A percentile compares a stretch with the other conserved stretches of the same genome.
Conservation (phyloP, 2,888 invertebrate species). For the Galeopsomyia nigrocyanea region DNA sequence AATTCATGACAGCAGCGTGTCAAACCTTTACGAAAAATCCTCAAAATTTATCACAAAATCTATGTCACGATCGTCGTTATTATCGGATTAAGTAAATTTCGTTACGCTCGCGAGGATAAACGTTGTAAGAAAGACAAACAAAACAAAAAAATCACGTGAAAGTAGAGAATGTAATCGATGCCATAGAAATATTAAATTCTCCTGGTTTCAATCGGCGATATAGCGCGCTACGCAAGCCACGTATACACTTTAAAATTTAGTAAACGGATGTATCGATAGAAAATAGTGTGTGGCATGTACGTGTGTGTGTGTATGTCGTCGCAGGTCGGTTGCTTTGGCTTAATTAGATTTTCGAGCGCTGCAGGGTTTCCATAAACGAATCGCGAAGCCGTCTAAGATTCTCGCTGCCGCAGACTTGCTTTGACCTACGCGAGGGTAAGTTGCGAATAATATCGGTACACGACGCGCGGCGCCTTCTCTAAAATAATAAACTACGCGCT, state of each 20-base stretch:
- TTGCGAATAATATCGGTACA: conserved; percentile 21
- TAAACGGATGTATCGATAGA: conserved; percentile 26
- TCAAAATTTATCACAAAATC: no score
- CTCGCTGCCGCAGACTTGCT: conserved; percentile 58
- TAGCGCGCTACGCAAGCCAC: background rate
- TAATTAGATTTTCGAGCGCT: conserved; percentile 62
- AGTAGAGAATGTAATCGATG: background rate
- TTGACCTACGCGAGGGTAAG: conserved; percentile 62
- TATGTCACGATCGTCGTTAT: no score
- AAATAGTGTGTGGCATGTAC: no score
- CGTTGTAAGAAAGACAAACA: no score
- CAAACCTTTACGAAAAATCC: no score
- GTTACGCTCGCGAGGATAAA: no score
- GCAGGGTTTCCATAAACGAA: conserved; percentile 64
- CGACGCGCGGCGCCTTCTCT: no score
- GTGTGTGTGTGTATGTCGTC: conserved; percentile 49
- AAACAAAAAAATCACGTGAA: no score
- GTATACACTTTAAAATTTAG: conserved; percentile 12
- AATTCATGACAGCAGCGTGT: no score
- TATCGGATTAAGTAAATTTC: no score
- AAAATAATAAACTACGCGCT: no score
- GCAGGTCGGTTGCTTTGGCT: conserved; percentile 53
- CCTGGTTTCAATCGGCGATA: conserved; percentile 7
- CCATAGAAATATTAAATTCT: conserved; percentile 20
- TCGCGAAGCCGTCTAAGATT: conserved; percentile 64